These are phyloP conservation scores for Panagrolaimus sp. DNA, from an alignment of 1,140 invertebrate species.

Conservation along the genomic window DNA sequence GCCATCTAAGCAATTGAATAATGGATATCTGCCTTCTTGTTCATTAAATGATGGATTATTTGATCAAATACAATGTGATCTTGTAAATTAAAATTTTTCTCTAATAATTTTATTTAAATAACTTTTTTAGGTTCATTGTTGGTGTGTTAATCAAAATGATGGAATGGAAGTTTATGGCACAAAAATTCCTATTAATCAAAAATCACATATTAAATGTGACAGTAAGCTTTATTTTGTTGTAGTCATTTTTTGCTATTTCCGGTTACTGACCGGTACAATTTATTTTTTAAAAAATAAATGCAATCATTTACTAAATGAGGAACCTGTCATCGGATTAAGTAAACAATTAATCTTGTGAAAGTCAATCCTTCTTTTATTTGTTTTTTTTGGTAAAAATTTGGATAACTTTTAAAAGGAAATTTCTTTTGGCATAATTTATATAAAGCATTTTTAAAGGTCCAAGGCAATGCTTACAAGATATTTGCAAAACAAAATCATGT, in stretches of 20 bases:
- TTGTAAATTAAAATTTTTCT: conserved; percentile 26
- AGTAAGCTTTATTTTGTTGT: conserved; percentile 25
- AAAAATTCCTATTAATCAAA: conserved; percentile 32
- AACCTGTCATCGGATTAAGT: conserved; percentile 1
- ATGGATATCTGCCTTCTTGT: conserved; percentile 44
- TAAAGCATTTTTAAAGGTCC: conserved; percentile 23
- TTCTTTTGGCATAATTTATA: no score
- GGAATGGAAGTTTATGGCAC: conserved; percentile 36
- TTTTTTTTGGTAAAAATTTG: no score
- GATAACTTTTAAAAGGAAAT: no score
- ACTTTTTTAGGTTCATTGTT: conserved; percentile 43
- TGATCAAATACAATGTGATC: conserved; percentile 39
- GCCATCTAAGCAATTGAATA: conserved; percentile 30
- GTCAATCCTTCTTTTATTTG: conserved; percentile 4
- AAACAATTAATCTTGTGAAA: conserved; percentile 23
- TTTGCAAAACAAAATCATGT: conserved; percentile 30
- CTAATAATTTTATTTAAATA: neutral
- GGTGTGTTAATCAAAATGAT: conserved; percentile 38
- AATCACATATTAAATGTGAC: conserved; percentile 29
- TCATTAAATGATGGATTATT: conserved; percentile 24
- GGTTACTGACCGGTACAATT: conserved; percentile 5
- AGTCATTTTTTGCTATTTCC: neutral
- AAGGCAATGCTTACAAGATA: conserved; percentile 19
- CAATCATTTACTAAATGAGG: neutral
- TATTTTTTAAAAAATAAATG: neutral